Evolutionary conservation across 2,113 vertebrate genomes (phyloP).

Genomic region (Paradisaea rubra): DNA sequence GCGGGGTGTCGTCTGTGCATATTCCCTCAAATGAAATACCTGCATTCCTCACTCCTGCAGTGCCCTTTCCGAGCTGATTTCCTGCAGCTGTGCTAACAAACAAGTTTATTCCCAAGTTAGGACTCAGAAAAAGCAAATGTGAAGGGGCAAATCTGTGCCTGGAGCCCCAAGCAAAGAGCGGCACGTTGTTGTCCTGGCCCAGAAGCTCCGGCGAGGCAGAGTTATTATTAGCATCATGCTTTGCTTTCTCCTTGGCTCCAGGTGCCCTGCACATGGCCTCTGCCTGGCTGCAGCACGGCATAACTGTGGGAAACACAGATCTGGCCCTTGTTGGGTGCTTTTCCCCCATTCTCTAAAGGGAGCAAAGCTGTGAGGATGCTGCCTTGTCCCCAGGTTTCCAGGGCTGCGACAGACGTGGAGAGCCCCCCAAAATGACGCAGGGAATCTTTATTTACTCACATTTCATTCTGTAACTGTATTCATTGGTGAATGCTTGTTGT

Average conservation of each 20-base stretch:
- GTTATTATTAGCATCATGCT: background rate
- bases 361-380: background rate
- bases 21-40: conserved; percentile 4
- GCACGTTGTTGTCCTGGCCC: background rate
- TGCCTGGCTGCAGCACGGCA: background rate
- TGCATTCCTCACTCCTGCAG: background rate
- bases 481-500: background rate
- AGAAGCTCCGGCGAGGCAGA: background rate
- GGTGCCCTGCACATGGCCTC: background rate
- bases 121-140: background rate
- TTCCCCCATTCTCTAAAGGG: background rate
- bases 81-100: conserved; percentile 20
- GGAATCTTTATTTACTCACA: background rate
- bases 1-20: background rate
- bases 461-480: background rate
- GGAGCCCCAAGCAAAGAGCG: background rate
- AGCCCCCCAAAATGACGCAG: background rate
- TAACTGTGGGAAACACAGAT: background rate
- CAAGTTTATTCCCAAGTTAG: background rate
- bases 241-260: background rate
- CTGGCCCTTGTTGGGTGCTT: background rate
- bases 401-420: background rate
- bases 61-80: background rate
- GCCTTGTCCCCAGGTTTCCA: background rate
- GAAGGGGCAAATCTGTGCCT: background rate